Base-by-base conservation (phyloP, 1,140 invertebrate species). In the Tetramorium simillimum region DNA sequence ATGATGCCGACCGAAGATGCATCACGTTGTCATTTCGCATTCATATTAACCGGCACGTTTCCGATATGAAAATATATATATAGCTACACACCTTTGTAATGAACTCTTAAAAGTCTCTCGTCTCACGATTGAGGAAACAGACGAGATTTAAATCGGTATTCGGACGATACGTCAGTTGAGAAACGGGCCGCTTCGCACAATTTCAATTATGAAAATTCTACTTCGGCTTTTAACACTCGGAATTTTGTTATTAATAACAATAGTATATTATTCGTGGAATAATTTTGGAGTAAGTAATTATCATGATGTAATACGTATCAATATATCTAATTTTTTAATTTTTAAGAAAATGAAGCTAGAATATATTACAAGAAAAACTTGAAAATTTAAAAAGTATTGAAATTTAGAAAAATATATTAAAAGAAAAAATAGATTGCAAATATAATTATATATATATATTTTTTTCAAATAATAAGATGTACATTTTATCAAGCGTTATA, bases 41-140 rank as follows among this genome's bases (percentile, higher is more conserved):
- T 43, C 33, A 81, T 80, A 28, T 89, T 81, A 86, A 81, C 12
- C 10, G 80, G 88, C 84, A 89, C 88, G 88, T 86, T 51, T 89
- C 33, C 16, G 84, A 89, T 89, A 89, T 76, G 77, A 89, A 89
- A 89, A 24, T 78, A 67, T 69, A 40, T 69, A 40, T 69, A 60
- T 28, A 40, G 33, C 46, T 12, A 33, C 16, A n/a, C 46, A 37
- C 7, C 18, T 75, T 24, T 37, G 2, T 16, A 24, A 9, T 2
- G n/a, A 70, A 16, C 7, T 70, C 33, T 53, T 56, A 70, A 53
- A 70, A 70, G 21, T 43, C 33, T 58, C 14, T 75, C 40, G 14
- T 56, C 21, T 18, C 24, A 9, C 1, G 4, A 81, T 46, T 40
- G 37, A 76, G 58, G 28, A 33, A 24, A 72, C 49, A 56, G 46